Conservation (phyloP, 2,797 vertebrate species). For the Dicrostonyx torquatus region DNA sequence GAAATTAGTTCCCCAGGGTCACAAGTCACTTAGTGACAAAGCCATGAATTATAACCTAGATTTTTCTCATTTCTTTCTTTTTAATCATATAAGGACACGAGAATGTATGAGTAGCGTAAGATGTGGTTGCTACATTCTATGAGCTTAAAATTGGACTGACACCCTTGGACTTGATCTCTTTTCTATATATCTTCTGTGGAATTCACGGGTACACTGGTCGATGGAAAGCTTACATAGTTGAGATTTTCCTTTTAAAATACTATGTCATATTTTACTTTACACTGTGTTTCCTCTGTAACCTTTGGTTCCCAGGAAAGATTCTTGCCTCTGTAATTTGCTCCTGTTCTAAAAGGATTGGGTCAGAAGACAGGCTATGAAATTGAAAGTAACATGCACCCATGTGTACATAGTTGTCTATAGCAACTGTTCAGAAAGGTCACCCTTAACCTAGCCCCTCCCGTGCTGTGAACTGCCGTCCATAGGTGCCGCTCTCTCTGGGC, state of each 20-base stretch:
- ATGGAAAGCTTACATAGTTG: neutral
- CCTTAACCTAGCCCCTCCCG: neutral
- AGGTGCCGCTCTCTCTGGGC: neutral
- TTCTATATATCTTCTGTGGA: neutral
- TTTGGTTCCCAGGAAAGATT: neutral
- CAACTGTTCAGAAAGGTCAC: neutral
- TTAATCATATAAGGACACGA: neutral
- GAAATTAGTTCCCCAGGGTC: neutral
- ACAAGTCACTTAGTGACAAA: conserved; percentile 15
- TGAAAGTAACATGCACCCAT: conserved; percentile 16
- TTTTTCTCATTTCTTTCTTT: conserved; percentile 15
- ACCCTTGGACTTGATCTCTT: neutral
- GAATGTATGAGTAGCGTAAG: neutral
- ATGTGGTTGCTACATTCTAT: neutral
- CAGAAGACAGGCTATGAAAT: neutral
- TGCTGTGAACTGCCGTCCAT: neutral
- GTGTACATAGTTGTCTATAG: conserved; percentile 26
- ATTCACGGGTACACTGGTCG: neutral
- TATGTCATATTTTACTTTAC: neutral
- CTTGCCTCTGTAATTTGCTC: neutral
- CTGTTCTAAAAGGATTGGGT: conserved; percentile 6
- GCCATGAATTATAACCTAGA: neutral
- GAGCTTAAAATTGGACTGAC: conserved; percentile 38
- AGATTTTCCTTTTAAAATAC: conserved; percentile 27
- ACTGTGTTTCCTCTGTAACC: neutral